A percentile compares a stretch with the other conserved stretches of the same genome.
Evolutionary conservation across 2,888 invertebrate genomes (phyloP).

Genomic region (Aspidapion aeneum): DNA sequence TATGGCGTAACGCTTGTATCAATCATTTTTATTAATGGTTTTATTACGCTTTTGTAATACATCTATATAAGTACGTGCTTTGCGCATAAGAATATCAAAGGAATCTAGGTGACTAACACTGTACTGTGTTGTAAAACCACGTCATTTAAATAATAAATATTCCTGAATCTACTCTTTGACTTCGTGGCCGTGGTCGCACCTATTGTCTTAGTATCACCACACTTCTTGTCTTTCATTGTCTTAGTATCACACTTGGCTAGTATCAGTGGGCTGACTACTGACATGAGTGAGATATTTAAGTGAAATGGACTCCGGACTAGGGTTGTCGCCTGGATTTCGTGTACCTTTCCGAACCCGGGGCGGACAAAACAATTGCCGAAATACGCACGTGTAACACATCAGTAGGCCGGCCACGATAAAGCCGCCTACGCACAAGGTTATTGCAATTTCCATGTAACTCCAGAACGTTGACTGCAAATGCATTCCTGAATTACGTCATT

Average conservation of each 20-base stretch:
- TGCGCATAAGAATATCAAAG: too few species aligned
- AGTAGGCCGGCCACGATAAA: constrained; percentile 60
- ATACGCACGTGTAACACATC: constrained; percentile 64
- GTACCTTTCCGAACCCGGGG: constrained; percentile 24
- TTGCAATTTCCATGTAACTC: constrained; percentile 56
- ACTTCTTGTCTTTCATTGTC: not conserved
- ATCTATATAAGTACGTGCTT: too few species aligned
- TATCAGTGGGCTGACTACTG: constrained; percentile 59
- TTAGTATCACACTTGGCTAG: constrained; percentile 29
- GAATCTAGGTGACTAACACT: too few species aligned
- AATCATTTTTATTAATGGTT: too few species aligned
- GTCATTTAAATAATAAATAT: too few species aligned
- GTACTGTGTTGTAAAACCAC: too few species aligned
- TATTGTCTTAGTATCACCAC: too few species aligned
- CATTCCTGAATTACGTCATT: constrained; percentile 21
- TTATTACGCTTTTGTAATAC: too few species aligned
- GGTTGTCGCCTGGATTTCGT: constrained; percentile 23
- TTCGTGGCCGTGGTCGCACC: too few species aligned
- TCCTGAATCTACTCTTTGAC: too few species aligned
- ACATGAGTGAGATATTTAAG: constrained; percentile 59
- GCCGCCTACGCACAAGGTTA: constrained; percentile 58
- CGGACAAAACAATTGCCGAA: constrained; percentile 59
- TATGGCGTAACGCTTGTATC: too few species aligned
- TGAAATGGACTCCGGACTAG: constrained; percentile 53
- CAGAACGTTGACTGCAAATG: constrained; percentile 51